phyloP scores from a whole-genome alignment of 2,113 vertebrate species.

The Antechinus stuartii region DNA sequence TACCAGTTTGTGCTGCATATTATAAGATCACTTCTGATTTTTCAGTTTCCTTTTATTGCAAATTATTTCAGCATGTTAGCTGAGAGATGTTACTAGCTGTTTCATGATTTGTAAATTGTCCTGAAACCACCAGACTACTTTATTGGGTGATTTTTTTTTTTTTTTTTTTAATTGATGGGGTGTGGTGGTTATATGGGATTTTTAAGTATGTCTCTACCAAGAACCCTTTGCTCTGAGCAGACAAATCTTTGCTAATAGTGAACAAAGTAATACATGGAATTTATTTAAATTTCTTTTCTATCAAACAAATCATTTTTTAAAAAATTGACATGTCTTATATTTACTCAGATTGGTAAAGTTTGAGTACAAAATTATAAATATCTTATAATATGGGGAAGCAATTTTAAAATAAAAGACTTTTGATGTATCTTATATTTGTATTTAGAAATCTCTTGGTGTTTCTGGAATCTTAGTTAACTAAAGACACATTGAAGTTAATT shows the following conservation, averaged over 20 bases:
- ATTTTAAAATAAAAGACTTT: constrained; percentile 53
- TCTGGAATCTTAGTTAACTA: constrained; percentile 57
- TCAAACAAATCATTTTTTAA: constrained; percentile 62
- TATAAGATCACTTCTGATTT: constrained; percentile 28
- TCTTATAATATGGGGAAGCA: constrained; percentile 20
- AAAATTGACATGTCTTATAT: constrained; percentile 53
- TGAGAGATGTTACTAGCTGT: constrained; percentile 55
- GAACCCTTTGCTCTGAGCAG: background rate
- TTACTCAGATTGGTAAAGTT: constrained; percentile 63
- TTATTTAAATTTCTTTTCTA: constrained; percentile 51
- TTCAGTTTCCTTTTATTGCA: constrained; percentile 15
- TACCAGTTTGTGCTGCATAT: constrained; percentile 46
- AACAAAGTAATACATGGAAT: background rate
- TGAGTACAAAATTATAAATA: background rate
- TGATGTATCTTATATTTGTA: constrained; percentile 68
- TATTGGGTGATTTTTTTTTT: constrained; percentile 31
- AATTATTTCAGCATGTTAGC: background rate
- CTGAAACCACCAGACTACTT: constrained; percentile 50
- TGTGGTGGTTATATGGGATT: background rate
- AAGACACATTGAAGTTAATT: background rate
- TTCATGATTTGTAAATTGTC: background rate
- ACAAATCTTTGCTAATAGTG: background rate
- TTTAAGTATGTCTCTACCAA: background rate
- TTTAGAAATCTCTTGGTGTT: constrained; percentile 71
- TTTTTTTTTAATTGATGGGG: background rate